Evolutionary conservation across 2,888 invertebrate species (phyloP).

Genomic region (Nebria salina): DNA sequence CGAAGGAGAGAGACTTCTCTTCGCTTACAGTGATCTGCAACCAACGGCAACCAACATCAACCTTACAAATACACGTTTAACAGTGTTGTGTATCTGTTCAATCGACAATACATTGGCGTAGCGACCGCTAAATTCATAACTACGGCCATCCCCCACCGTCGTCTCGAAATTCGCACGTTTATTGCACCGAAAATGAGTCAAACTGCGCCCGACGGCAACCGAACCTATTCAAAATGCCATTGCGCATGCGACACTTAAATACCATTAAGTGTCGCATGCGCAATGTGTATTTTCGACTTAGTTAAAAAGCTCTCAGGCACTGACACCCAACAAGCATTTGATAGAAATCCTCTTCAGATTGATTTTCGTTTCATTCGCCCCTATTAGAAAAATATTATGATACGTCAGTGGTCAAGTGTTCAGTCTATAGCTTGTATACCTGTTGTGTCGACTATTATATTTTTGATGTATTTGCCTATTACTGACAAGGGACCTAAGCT

Average conservation of each 20-base stretch:
- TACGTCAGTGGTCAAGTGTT: not conserved
- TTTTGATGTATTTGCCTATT: constrained; percentile 17
- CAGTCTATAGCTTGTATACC: constrained; percentile 10
- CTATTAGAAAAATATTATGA: not conserved
- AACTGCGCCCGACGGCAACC: too few relatives aligned
- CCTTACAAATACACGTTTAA: constrained; percentile 1
- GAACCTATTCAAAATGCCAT: too few relatives aligned
- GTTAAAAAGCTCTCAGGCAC: too few relatives aligned
- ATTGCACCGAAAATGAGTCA: too few relatives aligned
- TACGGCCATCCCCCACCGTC: not conserved
- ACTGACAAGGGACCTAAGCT: constrained; percentile 12
- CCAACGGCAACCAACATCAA: not conserved
- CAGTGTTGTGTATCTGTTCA: not conserved
- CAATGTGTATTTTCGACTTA: too few relatives aligned
- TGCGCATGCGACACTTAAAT: too few relatives aligned
- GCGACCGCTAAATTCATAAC: not conserved
- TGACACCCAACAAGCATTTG: too few relatives aligned
- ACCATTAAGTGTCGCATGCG: too few relatives aligned
- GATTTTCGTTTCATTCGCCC: not conserved
- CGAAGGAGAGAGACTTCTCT: not conserved
- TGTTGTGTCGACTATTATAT: constrained; percentile 20
- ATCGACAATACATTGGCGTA: constrained; percentile 1
- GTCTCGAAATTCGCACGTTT: too few relatives aligned
- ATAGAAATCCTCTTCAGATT: not conserved
- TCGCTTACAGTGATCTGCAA: not conserved